Evolutionary conservation across 2,888 invertebrate species (phyloP).

Genomic region (Scotopteryx bipunctaria): DNA sequence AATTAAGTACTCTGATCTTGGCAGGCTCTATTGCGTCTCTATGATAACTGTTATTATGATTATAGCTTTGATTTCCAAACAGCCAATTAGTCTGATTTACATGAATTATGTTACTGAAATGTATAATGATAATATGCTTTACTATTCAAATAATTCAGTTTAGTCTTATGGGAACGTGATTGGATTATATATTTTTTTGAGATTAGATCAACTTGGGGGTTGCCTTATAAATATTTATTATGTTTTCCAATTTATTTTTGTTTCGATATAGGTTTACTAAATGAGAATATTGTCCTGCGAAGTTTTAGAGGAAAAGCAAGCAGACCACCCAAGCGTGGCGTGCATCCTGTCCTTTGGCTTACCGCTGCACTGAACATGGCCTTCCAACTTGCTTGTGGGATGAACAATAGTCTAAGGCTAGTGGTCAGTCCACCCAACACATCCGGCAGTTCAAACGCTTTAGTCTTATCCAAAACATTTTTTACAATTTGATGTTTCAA

Average conservation of each 20-base stretch:
- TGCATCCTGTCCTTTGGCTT: conserved; percentile 16
- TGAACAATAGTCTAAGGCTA: conserved; percentile 7
- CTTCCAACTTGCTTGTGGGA: conserved; percentile 3
- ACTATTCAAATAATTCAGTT: conserved; percentile 5
- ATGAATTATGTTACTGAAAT: conserved; percentile 8
- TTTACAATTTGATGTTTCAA: too few species aligned
- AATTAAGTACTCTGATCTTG: conserved; percentile 33
- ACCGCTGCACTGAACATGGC: conserved; percentile 18
- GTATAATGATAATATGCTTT: neutral
- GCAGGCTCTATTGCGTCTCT: conserved; percentile 20
- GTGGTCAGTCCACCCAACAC: too few species aligned
- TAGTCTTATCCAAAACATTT: too few species aligned
- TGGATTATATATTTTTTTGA: neutral
- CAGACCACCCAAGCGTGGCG: conserved; percentile 9
- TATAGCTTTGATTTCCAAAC: conserved; percentile 15
- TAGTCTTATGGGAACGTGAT: neutral
- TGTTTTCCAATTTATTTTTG: neutral
- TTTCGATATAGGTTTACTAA: conserved; percentile 1
- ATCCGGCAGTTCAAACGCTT: too few species aligned
- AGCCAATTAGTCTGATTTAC: conserved; percentile 25
- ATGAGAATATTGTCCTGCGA: neutral
- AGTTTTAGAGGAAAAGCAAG: conserved; percentile 12
- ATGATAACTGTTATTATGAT: conserved; percentile 20
- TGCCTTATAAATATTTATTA: neutral
- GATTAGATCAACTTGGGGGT: neutral